Base-by-base conservation (phyloP, 2,113 vertebrate species). In the Notothenia coriiceps region DNA sequence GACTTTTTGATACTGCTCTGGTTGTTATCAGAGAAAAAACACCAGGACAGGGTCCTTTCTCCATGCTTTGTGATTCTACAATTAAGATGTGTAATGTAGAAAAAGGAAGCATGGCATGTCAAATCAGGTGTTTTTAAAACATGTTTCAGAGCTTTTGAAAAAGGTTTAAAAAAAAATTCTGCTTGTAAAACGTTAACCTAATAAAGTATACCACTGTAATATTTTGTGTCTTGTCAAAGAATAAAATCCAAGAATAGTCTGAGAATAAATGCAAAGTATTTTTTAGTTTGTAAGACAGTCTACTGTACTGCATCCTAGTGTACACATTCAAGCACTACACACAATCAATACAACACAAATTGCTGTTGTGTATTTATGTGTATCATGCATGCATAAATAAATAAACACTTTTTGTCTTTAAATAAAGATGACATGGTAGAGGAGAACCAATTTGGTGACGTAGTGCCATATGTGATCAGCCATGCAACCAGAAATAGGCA, bases 261-360 rank as follows among this genome's bases (percentile, higher is more conserved):
- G 2, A 61, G 11, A 18, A 13, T 35, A 49, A 10, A 29, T 29
- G 29, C 29, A 29, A 29, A 29, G 29, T 29, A 18, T 10, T 35
- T 1, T 59, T 40, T 3, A 14, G 49, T 59, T 6, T 50, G 50
- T 43, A 15, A 11, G 6, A 1, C n/a, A 17, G 40, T 60, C 52
- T 61, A 13, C 68, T 83, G 13, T 57, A 43, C 71, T 65, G 84
- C 87, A 0, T 72, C 67, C 87, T 89, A 25, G 74, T 85, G 90
- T 65, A 13, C 56, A 69, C 33, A 57, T 35, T 0, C 22, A 56
- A 40, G 47, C 35, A 70, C 43, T 50, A 29, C 77, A 75, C 22
- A 6, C 22, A 54, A 25, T 22, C 20, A 15, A 51, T 2, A 0
- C 6, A 13, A 14, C 20, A 17, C 61, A 60, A 66, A 29, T 11